A percentile compares a stretch with the other conserved stretches of the same genome.
These are phyloP conservation scores for Turdus rufiventris DNA, from an alignment of 2,113 vertebrate species.

Conservation along the genomic window DNA sequence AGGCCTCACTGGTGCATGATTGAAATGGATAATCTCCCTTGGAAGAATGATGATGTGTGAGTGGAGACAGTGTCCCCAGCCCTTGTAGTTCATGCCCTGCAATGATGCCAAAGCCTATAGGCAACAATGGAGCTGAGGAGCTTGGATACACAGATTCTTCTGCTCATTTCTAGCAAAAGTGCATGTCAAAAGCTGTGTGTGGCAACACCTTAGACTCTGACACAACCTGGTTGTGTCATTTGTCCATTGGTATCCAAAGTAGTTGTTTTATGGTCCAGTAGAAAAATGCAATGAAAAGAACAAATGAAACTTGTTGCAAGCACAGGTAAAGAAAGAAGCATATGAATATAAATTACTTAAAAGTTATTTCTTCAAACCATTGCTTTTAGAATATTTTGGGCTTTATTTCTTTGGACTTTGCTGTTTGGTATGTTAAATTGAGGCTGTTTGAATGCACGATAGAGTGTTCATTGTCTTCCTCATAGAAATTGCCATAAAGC, in stretches of 20 bases:
- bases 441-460: background rate
- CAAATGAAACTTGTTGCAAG: background rate
- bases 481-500: background rate
- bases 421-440: background rate
- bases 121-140: background rate
- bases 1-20: background rate
- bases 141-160: accelerated
- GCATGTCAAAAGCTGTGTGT: background rate
- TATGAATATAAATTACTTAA: background rate
- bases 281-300: background rate
- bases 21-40: background rate
- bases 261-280: background rate
- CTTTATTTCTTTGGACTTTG: background rate
- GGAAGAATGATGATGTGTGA: background rate
- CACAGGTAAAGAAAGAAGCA: background rate
- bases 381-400: background rate
- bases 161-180: background rate
- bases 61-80: background rate
- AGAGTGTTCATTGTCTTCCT: background rate
- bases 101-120: background rate
- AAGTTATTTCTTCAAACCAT: background rate
- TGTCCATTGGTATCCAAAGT: background rate
- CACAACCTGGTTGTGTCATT: background rate
- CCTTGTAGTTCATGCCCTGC: accelerated
- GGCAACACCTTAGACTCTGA: background rate